A percentile compares a stretch with the other conserved stretches of the same genome.
Evolutionary conservation across 2,113 vertebrate genomes (phyloP).

Genomic region (Chroicocephalus ridibundus): DNA sequence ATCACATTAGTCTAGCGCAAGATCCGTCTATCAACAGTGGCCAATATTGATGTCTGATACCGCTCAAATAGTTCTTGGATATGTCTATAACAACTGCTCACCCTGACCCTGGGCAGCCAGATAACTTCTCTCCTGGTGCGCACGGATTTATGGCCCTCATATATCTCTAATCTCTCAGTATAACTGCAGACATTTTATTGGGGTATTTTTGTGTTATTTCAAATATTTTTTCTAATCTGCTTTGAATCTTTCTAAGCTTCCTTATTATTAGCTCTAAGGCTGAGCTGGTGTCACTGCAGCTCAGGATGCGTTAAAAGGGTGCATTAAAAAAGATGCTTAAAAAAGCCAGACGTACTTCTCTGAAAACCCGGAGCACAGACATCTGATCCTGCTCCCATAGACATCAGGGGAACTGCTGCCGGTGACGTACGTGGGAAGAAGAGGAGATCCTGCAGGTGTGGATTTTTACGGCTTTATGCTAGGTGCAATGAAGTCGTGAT

Average conservation of each 20-base stretch:
- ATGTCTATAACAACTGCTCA: not conserved
- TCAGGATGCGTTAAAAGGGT: not conserved
- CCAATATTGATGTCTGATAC: not conserved
- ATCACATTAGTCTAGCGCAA: not conserved
- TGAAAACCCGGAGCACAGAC: not conserved
- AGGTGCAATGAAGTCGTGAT: not conserved
- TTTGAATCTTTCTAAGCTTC: not conserved
- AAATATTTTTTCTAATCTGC: not conserved
- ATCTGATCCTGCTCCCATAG: not conserved
- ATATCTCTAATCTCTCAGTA: not conserved
- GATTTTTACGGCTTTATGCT: not conserved
- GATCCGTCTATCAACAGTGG: not conserved
- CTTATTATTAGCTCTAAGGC: not conserved
- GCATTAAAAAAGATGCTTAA: accelerated
- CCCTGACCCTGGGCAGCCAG: not conserved
- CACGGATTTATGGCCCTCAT: not conserved
- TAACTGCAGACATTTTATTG: not conserved
- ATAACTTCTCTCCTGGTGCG: not conserved
- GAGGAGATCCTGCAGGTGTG: not conserved
- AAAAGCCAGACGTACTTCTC: not conserved
- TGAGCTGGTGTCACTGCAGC: not conserved
- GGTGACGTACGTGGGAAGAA: not conserved
- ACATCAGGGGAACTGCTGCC: not conserved
- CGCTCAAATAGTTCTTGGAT: not conserved
- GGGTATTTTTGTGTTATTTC: not conserved